A percentile compares a stretch with the other conserved stretches of the same genome.
Conservation (phyloP, 2,113 vertebrate genomes). For the Athene noctua region DNA sequence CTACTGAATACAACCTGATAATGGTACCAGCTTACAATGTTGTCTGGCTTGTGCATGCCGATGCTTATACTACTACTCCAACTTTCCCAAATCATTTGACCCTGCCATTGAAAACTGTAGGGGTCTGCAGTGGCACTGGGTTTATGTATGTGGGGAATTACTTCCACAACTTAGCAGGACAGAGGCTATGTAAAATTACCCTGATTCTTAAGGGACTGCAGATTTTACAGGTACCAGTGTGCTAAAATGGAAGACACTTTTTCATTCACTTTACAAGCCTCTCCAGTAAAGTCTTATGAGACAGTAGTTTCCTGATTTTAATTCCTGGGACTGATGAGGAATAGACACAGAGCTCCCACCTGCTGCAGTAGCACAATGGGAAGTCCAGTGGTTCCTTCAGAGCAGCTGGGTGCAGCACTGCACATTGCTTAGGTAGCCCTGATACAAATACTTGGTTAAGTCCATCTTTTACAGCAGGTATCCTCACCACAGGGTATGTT, state of each 20-base stretch:
- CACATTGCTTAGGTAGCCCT: background rate
- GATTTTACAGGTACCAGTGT: background rate
- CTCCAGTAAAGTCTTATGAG: background rate
- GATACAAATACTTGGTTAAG: background rate
- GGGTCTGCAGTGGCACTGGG: background rate
- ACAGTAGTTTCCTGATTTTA: background rate
- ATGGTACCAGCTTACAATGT: background rate
- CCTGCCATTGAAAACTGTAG: background rate
- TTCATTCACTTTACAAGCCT: background rate
- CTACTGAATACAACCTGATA: background rate
- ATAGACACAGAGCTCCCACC: accelerated
- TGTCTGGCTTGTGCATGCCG: background rate
- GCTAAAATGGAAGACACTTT: background rate
- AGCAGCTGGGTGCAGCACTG: accelerated
- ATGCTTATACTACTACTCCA: background rate
- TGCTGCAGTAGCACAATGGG: accelerated
- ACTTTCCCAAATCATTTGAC: background rate
- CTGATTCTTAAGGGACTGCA: background rate
- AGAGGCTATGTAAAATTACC: background rate
- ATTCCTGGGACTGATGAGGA: background rate
- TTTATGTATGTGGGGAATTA: background rate
- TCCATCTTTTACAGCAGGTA: background rate
- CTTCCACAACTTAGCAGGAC: background rate
- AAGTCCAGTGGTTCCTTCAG: background rate
- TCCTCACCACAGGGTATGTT: background rate